A percentile compares a stretch with the other conserved stretches of the same genome.
Conservation (phyloP, 2,888 invertebrate species). For the Palloptera scutellata region DNA sequence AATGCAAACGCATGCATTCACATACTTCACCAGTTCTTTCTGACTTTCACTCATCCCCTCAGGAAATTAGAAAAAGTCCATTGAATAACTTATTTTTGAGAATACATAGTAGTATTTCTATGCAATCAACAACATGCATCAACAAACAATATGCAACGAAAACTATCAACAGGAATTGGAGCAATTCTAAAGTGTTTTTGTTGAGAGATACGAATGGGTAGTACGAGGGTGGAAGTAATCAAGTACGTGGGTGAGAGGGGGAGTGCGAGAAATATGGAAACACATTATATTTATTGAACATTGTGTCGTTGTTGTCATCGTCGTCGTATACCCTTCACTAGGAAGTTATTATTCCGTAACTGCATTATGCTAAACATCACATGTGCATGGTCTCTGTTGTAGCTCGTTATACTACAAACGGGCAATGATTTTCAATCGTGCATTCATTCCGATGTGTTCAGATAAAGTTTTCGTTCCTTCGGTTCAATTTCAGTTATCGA, state of each 20-base stretch:
- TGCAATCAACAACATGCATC: too few species aligned
- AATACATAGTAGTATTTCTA: too few species aligned
- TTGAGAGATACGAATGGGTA: constrained; percentile 11
- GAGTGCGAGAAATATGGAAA: too few species aligned
- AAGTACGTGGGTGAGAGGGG: not conserved
- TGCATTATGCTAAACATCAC: too few species aligned
- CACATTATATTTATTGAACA: too few species aligned
- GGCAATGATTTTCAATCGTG: too few species aligned
- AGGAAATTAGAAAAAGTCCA: constrained; percentile 2
- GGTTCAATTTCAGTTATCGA: not conserved
- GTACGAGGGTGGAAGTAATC: not conserved
- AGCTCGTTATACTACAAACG: too few species aligned
- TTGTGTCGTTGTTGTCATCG: too few species aligned
- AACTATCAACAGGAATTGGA: too few species aligned
- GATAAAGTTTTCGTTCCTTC: not conserved
- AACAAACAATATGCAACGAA: too few species aligned
- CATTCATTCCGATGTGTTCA: not conserved
- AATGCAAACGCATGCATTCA: not conserved
- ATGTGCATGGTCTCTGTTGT: too few species aligned
- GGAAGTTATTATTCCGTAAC: not conserved
- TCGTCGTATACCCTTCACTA: constrained; percentile 12
- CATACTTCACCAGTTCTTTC: constrained; percentile 12
- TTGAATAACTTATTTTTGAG: too few species aligned
- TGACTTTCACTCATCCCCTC: not conserved
- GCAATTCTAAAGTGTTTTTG: constrained; percentile 17